Evolutionary conservation across 2,113 vertebrate species (phyloP), one percentile per base, ranked within the genome.

Genomic region (Grammomys surdaster): DNA sequence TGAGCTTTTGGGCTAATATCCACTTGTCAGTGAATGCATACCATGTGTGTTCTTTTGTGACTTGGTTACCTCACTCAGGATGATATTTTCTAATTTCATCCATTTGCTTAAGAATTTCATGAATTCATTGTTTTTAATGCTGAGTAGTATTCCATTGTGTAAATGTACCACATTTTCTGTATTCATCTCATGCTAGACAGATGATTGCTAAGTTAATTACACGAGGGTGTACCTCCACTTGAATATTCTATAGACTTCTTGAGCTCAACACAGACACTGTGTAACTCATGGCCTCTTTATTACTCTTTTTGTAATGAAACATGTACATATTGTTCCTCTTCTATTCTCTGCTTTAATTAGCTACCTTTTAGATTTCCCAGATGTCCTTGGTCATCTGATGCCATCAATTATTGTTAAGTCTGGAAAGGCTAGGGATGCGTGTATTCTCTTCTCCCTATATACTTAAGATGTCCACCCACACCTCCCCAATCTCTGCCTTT

Each of bases 371-470:
- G 58, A 12, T 73, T 63, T 31, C 4, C 26, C 69, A 51, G 48
- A 4, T 31, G 10, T 80, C n/a, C 40, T 19, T 48, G 58, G 7
- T 24, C 7, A 54, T 85, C 54, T 56, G 31, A 17, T 77, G 33
- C 7, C 14, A 46, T 84, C 12, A 36, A 19, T 54, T 67, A 10
- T 67, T 72, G 36, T n/a, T 48, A 90, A 51, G 67, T 4, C 16
- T 9, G 2, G 17, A 58, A 56, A 48, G 9, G 11, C 31, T 70
- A n/a, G 2, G 43, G 46, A 73, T 31, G 77, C 0, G 0, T 22
- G 1, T 28, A 13, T 3, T 48, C 10, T 76, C 16, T 67, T 75
- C 46, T 85, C 24, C 48, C 82, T 33, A 56, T 8, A 46, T 12
- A 3, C 6, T 20, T 26, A 43, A 70, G 75, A 5, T 11, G 28